Evolutionary conservation across 30 jellyfish, hydroid and myxozoan species (phyloP), one percentile per base, ranked within the genome.

Genomic region (Hydra vulgaris): DNA sequence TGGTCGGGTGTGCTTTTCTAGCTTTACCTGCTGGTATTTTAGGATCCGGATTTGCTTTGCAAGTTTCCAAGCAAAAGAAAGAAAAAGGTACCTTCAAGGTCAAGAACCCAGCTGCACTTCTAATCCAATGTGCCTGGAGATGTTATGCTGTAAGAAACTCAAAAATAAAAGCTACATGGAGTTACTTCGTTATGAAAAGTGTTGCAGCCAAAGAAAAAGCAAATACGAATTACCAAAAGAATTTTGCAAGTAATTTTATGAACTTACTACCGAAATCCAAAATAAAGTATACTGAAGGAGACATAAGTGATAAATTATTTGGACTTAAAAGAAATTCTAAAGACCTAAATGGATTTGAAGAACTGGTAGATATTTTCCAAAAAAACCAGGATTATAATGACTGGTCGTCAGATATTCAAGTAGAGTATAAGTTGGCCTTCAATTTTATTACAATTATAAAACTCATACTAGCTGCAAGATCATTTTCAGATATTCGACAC

Each of bases 1-100:
- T 92, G 72, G 80, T 92, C 70, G 98, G 98, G n/a, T 87, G 96
- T 0, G 96, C 98, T 1, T 92, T 92, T 76, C 86, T 92, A 61
- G 98, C 98, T 26, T 67, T 92, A 25, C 98, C 98, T 1, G 95
- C 98, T 15, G 98, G 87, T 0, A 80, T 80, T 23, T 70, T 80
- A 16, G 87, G 87, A 23, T 80, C 87, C 16, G 87, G 87, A 16
- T 80, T 80, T 66, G 87, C 87, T 23, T 84, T 80, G 0, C 87
- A 80, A 70, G 87, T 70, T 18, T 74, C 87, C 12, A 80, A 80
- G 69, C 87, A 80, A 27, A 80, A 66, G 67, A 80, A 80, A 61
- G 40, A 80, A 26, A 25, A 53, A 17, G 27, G 82, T 3, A 8
- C 25, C 3, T 19, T 80, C 15, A 80, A 80, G 27, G 72, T 80